Percentiles rank a stretch among this genome's conserved stretches.
Conservation (phyloP, 2,113 vertebrate species). For the Mormyrus lacerda region DNA sequence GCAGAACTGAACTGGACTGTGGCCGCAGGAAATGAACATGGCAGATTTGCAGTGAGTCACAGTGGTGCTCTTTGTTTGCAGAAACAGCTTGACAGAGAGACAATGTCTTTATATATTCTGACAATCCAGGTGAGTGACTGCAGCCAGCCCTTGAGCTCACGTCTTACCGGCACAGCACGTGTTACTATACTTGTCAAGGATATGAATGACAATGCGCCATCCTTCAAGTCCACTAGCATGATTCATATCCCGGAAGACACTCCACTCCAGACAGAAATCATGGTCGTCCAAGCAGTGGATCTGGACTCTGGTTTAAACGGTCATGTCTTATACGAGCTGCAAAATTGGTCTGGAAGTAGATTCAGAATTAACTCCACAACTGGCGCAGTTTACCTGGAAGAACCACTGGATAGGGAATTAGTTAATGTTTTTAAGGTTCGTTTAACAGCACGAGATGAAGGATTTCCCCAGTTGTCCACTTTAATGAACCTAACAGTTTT, state of each 20-base stretch:
- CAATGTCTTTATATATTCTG: conserved; percentile 45
- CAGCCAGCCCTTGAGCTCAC: conserved; percentile 33
- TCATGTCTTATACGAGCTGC: conserved; percentile 51
- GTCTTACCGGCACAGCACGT: conserved; percentile 45
- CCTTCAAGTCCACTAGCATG: conserved; percentile 42
- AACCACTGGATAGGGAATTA: conserved; percentile 54
- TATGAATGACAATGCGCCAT: conserved; percentile 60
- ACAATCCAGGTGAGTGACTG: conserved; percentile 53
- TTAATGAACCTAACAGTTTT: conserved; percentile 46
- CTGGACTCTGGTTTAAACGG: conserved; percentile 52
- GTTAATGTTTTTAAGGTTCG: conserved; percentile 41
- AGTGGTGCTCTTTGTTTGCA: conserved; percentile 48
- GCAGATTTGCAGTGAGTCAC: conserved; percentile 43
- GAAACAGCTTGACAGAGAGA: conserved; percentile 54
- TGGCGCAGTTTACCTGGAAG: conserved; percentile 51
- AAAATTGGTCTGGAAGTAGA: conserved; percentile 22
- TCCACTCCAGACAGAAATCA: conserved; percentile 44
- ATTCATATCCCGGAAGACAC: conserved; percentile 50
- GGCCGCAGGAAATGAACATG: conserved; percentile 42
- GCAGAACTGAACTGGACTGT: conserved; percentile 45
- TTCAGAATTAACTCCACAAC: conserved; percentile 49
- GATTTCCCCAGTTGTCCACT: conserved; percentile 42
- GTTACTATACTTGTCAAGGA: conserved; percentile 47
- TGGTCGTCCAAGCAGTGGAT: conserved; percentile 50
- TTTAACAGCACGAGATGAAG: conserved; percentile 51